Conservation (phyloP, 2,797 vertebrate genomes). For the Characodon lateralis region DNA sequence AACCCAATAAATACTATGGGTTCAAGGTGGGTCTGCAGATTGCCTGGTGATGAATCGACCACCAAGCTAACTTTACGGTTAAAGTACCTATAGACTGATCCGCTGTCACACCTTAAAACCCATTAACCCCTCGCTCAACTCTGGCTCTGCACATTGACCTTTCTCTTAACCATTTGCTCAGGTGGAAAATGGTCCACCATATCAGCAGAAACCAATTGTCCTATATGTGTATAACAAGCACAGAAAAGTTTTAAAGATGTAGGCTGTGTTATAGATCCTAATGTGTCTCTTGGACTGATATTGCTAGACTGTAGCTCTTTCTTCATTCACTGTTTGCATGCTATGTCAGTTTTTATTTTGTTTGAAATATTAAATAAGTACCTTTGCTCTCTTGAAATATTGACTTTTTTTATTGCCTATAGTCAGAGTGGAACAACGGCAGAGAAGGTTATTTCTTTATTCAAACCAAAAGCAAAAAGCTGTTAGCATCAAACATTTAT, state of each 20-base stretch:
- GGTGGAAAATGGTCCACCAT: constrained; percentile 30
- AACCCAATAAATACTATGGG: constrained; percentile 37
- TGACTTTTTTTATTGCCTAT: constrained; percentile 63
- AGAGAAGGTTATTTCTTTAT: constrained; percentile 61
- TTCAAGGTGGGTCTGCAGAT: constrained; percentile 64
- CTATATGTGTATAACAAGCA: constrained; percentile 11
- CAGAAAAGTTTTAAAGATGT: constrained; percentile 3
- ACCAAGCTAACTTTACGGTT: constrained; percentile 49
- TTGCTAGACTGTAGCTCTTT: not conserved
- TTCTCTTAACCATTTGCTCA: constrained; percentile 49
- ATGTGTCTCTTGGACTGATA: not conserved
- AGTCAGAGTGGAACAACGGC: constrained; percentile 55
- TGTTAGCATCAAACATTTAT: constrained; percentile 80
- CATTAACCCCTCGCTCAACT: constrained; percentile 67
- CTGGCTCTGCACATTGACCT: constrained; percentile 59
- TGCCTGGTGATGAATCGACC: constrained; percentile 52
- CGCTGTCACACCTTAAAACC: constrained; percentile 66
- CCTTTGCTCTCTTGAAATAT: constrained; percentile 74
- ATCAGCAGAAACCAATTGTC: constrained; percentile 42
- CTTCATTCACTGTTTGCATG: constrained; percentile 12
- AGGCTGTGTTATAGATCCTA: not conserved
- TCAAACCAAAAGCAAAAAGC: constrained; percentile 76
- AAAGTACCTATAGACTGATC: constrained; percentile 52
- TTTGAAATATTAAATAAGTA: constrained; percentile 80
- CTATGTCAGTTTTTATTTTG: constrained; percentile 68